Evolutionary conservation across 2,113 vertebrate genomes (phyloP), one percentile per base, ranked within the genome.

Genomic region (Morone saxatilis): DNA sequence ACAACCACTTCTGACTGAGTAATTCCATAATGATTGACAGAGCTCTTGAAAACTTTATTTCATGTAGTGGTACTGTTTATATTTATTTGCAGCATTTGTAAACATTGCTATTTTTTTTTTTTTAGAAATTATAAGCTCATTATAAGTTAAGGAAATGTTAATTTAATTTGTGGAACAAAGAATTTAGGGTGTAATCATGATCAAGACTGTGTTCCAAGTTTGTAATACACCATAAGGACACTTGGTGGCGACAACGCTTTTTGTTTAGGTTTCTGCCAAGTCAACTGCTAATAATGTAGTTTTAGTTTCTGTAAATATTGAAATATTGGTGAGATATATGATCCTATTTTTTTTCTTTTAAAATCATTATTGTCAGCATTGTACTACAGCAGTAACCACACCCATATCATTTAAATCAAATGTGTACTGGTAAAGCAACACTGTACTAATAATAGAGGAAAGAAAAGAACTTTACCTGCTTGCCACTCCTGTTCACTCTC

Each of bases 171-270:
- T 65, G 9, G 4, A 70, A 43, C 9, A 57, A 41, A 56, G 8
- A 13, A 38, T n/a, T 3, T 38, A 17, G 11, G 25, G 1, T 47
- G 11, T 60, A 11, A 47, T 56, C 9, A n/a, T 53, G 9, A 63
- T 56, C 9, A 45, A 8, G 43, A 14, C 6, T 22, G 25, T 20
- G 31, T 31, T 53, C 16, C 6, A 36, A 12, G 20, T 3, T 10
- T 91, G 87, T 62, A 86, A 71, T 86, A 51, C 76, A 38, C 4
- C 1, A 4, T 17, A 3, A 3, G 4, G n/a, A 60, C 91, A 91
- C 89, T 86, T 81, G 89, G 76, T 67, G 87, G 87, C 63, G 54
- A 68, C 56, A 78, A 14, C 2, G 82, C 36, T 71, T 78, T 66
- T 71, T 13, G 31, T 5, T 60, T 61, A 36, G 2, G 2, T 60